Evolutionary conservation across 2,797 vertebrate genomes (phyloP).

Genomic region (Betta splendens): DNA sequence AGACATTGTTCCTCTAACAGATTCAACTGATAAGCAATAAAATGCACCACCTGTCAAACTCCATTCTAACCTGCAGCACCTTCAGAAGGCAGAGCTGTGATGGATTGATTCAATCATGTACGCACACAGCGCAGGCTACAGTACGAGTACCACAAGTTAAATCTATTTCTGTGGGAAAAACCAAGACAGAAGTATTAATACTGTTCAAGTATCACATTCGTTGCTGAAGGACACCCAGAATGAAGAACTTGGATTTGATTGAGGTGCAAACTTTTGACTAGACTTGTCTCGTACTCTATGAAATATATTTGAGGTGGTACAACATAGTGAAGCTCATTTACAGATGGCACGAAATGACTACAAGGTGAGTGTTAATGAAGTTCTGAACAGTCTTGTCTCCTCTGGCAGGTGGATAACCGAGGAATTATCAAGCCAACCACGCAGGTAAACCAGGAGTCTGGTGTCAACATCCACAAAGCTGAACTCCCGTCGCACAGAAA

Average conservation of each 20-base stretch:
- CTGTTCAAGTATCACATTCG: neutral
- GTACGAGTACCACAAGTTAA: no score
- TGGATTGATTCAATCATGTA: no score
- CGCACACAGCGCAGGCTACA: no score
- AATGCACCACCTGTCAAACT: neutral
- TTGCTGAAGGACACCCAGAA: neutral
- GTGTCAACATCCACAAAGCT: conserved; percentile 20
- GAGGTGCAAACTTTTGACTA: neutral
- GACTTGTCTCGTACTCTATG: neutral
- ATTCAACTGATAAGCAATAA: neutral
- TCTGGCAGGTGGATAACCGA: conserved; percentile 35
- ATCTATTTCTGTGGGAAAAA: no score
- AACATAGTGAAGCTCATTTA: conserved; percentile 25
- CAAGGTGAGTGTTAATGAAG: conserved; percentile 19
- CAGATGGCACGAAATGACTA: conserved; percentile 15
- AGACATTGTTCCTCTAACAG: neutral
- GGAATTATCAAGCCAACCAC: conserved; percentile 50
- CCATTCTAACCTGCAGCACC: no score
- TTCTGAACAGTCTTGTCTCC: conserved; percentile 31
- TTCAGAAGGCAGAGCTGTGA: no score
- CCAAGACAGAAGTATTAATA: no score
- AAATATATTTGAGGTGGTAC: neutral
- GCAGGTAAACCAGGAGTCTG: conserved; percentile 26
- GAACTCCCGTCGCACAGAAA: neutral
- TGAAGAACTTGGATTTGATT: no score